Base-by-base conservation (phyloP, 2,888 invertebrate genomes). In the Oeneis ivallda region DNA sequence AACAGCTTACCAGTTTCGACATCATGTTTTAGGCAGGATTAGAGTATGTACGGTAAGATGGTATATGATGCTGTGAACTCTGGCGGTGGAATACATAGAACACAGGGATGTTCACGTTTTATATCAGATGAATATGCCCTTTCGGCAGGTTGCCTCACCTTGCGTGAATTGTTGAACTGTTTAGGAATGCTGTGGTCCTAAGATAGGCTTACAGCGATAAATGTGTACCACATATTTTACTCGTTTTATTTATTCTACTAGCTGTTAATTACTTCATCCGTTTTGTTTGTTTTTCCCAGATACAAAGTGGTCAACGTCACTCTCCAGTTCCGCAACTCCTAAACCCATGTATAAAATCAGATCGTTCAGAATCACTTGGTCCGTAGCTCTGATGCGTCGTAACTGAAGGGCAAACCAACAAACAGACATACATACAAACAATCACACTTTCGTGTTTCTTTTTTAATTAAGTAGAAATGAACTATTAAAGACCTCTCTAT, bases 131-230 rank as follows among this genome's bases (percentile, higher is more conserved):
- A 76, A 79, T 78, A 78, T 90, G 89, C 90, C 90, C 90, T 90
- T 90, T 90, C 76, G 77, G 78, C 79, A 76, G 79, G 84, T 88
- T 88, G 87, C 89, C 78, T 87, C 88, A 90, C 88, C 85, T 87
- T 87, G 89, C 83, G 81, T 85, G 83, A 82, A 86, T 87, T 87
- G 83, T 83, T 75, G 81, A 81, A 81, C 72, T 74, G 81, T 78
- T 83, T 78, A 79, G 82, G 79, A 74, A 78, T 73, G 72, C 67
- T 57, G 59, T 69, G 78, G 81, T 73, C 69, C 76, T 83, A 85
- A 77, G 72, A 71, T 79, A 67, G 74, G 76, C 76, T 76, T 73
- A 64, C 70, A 66, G 71, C 70, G 72, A 43, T 34, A 17, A 17
- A 45, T 11, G 34, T 47, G 26, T 7, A 11, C 2, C 10, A 58